Evolutionary conservation across 2,113 vertebrate genomes (phyloP).

Genomic region (Romanogobio albipinnatus): DNA sequence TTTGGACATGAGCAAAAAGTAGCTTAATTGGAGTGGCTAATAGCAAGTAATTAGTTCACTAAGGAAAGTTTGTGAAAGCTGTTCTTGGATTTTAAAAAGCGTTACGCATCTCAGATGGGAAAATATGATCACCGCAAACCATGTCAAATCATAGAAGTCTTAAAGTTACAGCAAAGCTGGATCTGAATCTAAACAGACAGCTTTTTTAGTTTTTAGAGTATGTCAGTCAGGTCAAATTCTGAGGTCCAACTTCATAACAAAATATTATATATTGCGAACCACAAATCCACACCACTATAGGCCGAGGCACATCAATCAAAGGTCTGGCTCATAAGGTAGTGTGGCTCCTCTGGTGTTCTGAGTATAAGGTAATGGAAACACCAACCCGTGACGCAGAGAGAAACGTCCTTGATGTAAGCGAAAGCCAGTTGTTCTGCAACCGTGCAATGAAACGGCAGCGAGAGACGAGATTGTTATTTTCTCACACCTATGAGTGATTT

Average conservation of each 20-base stretch:
- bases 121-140: conserved; percentile 5
- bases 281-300: conserved; percentile 37
- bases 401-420: conserved; percentile 25
- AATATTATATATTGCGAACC: conserved; percentile 11
- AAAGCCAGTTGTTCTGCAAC: conserved; percentile 38
- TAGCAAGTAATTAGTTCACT: conserved; percentile 21
- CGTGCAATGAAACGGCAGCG: conserved; percentile 9
- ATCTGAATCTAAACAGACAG: conserved; percentile 5
- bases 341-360: conserved; percentile 31
- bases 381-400: conserved; percentile 25
- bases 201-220: neutral
- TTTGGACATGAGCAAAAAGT: neutral
- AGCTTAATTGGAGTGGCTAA: neutral
- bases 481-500: conserved; percentile 13
- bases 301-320: conserved; percentile 11
- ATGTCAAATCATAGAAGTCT: neutral
- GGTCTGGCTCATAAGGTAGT: conserved; percentile 19
- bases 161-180: conserved; percentile 10
- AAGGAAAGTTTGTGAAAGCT: neutral
- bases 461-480: conserved; percentile 5
- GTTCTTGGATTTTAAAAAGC: neutral
- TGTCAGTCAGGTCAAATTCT: conserved; percentile 16
- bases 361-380: conserved; percentile 37
- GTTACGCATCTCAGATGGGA: conserved; percentile 3
- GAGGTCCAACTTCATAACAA: conserved; percentile 19